Percentiles rank a stretch among this genome's conserved stretches.
phyloP scores from a whole-genome alignment of 1,140 invertebrate genomes.

The Neodiprion lecontei region DNA sequence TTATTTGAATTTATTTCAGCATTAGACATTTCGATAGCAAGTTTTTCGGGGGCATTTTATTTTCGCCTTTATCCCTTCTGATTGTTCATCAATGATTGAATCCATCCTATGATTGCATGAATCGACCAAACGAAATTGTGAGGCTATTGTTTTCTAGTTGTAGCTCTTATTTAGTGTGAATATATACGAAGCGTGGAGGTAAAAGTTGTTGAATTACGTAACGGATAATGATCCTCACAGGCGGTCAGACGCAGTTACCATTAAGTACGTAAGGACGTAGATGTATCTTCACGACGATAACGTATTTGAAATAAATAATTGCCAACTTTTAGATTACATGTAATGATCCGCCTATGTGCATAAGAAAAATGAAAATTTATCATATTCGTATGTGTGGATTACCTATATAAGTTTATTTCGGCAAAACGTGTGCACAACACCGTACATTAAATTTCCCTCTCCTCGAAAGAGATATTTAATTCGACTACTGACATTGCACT shows the following conservation, averaged over 20 bases:
- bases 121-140: constrained; percentile 33
- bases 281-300: constrained; percentile 17
- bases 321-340: not conserved
- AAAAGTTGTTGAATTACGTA: constrained; percentile 43
- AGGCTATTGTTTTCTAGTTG: constrained; percentile 32
- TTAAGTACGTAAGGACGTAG: constrained; percentile 14
- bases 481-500: too few species aligned
- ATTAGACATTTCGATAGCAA: too few species aligned
- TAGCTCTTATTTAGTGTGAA: constrained; percentile 30
- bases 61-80: too few species aligned
- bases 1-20: too few species aligned
- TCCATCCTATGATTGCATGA: not conserved
- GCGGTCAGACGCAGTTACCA: not conserved
- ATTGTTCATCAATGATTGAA: too few species aligned
- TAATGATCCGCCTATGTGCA: not conserved
- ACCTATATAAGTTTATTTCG: too few species aligned
- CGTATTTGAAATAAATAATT: not conserved
- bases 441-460: too few species aligned
- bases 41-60: too few species aligned
- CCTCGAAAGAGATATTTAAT: too few species aligned
- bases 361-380: too few species aligned
- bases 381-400: too few species aligned
- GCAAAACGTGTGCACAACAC: too few species aligned
- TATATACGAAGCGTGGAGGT: constrained; percentile 25
- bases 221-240: constrained; percentile 33